Percentiles rank a stretch among this genome's conserved stretches.
Conservation (phyloP, 2,797 vertebrate genomes). For the Pachyuromys duprasi region DNA sequence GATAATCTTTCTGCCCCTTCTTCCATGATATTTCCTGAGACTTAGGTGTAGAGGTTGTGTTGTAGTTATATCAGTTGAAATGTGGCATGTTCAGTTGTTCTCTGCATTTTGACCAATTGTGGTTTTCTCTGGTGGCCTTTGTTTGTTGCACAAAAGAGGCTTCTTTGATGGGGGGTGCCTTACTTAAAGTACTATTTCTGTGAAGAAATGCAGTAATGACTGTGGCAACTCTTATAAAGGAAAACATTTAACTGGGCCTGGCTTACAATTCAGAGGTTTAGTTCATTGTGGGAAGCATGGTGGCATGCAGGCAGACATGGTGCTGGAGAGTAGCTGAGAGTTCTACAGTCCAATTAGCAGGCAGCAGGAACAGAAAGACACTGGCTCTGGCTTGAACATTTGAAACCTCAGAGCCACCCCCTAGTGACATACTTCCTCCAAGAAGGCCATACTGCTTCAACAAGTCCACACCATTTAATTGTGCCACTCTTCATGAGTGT, state of each 20-base stretch:
- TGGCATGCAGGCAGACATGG: not conserved
- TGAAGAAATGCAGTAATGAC: not conserved
- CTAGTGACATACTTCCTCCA: not conserved
- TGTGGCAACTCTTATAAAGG: not conserved
- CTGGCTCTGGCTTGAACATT: not conserved
- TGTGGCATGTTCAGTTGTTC: not conserved
- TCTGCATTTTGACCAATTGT: not conserved
- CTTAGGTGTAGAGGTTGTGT: not conserved
- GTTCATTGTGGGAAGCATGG: not conserved
- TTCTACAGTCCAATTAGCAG: not conserved
- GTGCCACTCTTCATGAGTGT: not conserved
- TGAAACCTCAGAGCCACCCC: not conserved
- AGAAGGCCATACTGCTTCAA: not conserved
- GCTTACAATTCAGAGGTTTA: not conserved
- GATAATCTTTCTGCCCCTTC: not conserved
- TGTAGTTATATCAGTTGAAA: not conserved
- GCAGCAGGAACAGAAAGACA: not conserved
- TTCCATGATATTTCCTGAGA: not conserved
- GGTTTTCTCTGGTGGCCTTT: not conserved
- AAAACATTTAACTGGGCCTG: not conserved
- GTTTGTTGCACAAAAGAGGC: not conserved
- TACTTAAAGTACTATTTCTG: not conserved
- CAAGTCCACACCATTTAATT: not conserved
- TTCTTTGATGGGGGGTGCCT: not conserved
- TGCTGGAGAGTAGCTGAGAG: not conserved